Conservation (phyloP, 37 sponge, comb jelly and placozoan genomes). For the Crambe crambe region DNA sequence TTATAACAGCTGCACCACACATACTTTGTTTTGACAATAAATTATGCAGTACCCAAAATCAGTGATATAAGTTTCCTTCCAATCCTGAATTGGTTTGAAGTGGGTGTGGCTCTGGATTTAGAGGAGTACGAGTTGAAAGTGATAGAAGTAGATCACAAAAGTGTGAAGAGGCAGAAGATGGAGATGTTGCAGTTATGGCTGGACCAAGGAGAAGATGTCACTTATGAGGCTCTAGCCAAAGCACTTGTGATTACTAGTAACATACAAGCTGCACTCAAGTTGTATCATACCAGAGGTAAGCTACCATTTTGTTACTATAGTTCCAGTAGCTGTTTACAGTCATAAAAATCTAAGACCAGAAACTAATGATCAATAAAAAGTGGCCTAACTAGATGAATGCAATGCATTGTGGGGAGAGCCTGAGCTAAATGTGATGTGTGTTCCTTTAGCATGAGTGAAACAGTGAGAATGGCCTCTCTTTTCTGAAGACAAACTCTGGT, state of each 20-base stretch:
- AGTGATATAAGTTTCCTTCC: background rate
- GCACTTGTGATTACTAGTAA: background rate
- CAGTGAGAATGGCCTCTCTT: too few species aligned
- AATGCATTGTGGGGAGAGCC: too few species aligned
- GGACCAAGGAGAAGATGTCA: background rate
- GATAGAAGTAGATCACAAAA: background rate
- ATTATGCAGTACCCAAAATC: too few species aligned
- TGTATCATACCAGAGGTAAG: background rate
- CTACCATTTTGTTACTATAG: background rate
- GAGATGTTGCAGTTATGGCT: background rate
- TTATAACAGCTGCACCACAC: background rate
- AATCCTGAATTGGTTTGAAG: background rate
- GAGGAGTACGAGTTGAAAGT: background rate
- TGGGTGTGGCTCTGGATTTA: slow-evolving; percentile 1
- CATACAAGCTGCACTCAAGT: background rate
- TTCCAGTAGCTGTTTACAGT: background rate
- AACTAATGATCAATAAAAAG: too few species aligned
- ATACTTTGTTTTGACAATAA: too few species aligned
- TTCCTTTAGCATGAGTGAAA: too few species aligned
- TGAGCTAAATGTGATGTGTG: too few species aligned
- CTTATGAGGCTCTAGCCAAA: background rate
- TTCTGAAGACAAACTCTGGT: too few species aligned
- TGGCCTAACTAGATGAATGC: too few species aligned
- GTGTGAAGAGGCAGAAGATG: background rate
- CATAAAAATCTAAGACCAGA: too few species aligned